Evolutionary conservation across 2,797 vertebrate species (phyloP).

Genomic region (Ibycter americanus): DNA sequence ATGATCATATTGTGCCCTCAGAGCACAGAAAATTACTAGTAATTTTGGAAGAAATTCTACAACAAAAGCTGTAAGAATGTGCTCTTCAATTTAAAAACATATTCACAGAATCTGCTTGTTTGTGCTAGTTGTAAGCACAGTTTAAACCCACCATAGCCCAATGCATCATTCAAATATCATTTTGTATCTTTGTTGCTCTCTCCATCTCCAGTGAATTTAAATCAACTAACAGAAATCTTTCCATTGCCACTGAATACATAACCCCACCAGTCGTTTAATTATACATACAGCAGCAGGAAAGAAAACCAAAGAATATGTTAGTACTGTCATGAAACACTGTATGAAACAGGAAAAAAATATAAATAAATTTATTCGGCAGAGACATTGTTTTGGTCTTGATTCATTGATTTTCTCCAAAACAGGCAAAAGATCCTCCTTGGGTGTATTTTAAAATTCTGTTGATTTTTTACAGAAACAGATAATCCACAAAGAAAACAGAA

Average conservation of each 20-base stretch:
- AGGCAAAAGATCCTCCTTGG: background rate
- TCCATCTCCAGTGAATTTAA: constrained; percentile 40
- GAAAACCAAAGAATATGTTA: background rate
- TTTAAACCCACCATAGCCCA: constrained; percentile 41
- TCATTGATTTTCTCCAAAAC: background rate
- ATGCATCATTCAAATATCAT: constrained; percentile 48
- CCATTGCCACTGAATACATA: background rate
- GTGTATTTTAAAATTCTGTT: background rate
- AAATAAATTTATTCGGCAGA: background rate
- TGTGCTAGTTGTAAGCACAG: constrained; percentile 57
- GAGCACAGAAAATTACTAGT: constrained; percentile 64
- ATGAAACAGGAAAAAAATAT: background rate
- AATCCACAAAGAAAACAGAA: background rate
- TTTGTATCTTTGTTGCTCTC: constrained; percentile 33
- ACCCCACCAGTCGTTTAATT: background rate
- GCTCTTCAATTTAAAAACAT: constrained; percentile 62
- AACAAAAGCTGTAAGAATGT: constrained; percentile 51
- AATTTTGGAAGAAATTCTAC: constrained; percentile 69
- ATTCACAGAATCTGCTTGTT: constrained; percentile 57
- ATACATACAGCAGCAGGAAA: background rate
- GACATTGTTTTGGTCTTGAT: background rate
- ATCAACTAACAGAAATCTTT: constrained; percentile 28
- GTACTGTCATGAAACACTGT: background rate
- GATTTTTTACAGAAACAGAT: background rate
- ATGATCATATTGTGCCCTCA: constrained; percentile 62